These are phyloP conservation scores for Adrianichthys oophorus DNA, from an alignment of 2,797 vertebrate genomes.

Conservation along the genomic window DNA sequence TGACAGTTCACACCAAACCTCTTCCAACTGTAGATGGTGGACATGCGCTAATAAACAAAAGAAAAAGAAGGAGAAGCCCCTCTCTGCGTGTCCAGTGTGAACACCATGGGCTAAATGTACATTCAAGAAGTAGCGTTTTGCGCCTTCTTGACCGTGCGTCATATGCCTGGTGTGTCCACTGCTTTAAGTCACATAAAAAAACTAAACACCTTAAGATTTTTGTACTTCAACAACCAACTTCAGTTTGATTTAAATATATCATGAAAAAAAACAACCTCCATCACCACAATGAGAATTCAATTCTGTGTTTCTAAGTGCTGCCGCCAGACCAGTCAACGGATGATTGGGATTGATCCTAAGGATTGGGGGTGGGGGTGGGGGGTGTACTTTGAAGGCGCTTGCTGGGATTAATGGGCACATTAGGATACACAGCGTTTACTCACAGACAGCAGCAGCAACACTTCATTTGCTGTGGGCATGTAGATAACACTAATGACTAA, in stretches of 20 bases:
- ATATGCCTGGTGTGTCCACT: too few species aligned
- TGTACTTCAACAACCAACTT: too few species aligned
- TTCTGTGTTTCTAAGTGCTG: slow-evolving; percentile 31
- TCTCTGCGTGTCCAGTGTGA: too few species aligned
- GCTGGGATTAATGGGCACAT: slow-evolving; percentile 19
- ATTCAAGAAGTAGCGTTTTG: too few species aligned
- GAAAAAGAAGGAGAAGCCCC: too few species aligned
- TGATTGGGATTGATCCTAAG: slow-evolving; percentile 12
- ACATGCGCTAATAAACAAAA: too few species aligned
- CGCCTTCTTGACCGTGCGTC: too few species aligned
- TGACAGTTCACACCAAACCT: too few species aligned
- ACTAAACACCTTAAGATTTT: too few species aligned
- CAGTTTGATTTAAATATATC: slow-evolving; percentile 1
- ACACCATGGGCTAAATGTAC: too few species aligned
- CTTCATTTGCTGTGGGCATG: slow-evolving; percentile 15
- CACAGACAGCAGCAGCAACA: slow-evolving; percentile 3
- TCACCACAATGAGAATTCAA: slow-evolving; percentile 28
- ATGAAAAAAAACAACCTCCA: neutral
- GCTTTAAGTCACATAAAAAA: too few species aligned
- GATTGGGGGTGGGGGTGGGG: slow-evolving; percentile 30
- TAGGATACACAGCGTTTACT: neutral
- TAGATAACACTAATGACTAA: slow-evolving; percentile 1
- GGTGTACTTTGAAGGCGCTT: slow-evolving; percentile 22
- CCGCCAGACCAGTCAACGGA: slow-evolving; percentile 14
- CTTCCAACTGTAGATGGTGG: too few species aligned